phyloP scores from a whole-genome alignment of 2,113 vertebrate genomes.

The Genyomyrus donnyi region DNA sequence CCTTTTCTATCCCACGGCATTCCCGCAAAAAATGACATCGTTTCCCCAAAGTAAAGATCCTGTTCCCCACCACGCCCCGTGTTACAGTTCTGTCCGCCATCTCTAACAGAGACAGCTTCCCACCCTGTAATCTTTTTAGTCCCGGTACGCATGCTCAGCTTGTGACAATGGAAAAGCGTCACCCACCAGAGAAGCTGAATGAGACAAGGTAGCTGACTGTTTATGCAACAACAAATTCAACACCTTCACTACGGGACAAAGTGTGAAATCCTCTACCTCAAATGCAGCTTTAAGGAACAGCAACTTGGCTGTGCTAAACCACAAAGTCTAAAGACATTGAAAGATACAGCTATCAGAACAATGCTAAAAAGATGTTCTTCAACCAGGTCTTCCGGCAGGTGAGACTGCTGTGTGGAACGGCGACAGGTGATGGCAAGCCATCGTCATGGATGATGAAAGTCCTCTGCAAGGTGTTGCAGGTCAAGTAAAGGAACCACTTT shows the following conservation, averaged over 20 bases:
- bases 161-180: background rate
- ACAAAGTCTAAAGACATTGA: background rate
- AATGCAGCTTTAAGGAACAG: background rate
- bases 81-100: background rate
- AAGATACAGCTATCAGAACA: background rate
- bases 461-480: background rate
- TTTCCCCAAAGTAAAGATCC: background rate
- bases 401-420: background rate
- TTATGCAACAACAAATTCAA: background rate
- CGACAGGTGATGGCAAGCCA: background rate
- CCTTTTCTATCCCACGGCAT: background rate
- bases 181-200: background rate
- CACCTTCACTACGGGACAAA: background rate
- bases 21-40: background rate
- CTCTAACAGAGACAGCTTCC: background rate
- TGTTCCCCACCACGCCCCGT: background rate
- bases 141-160: background rate
- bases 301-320: background rate
- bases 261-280: background rate
- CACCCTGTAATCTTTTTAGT: background rate
- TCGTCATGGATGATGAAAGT: background rate
- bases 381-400: background rate
- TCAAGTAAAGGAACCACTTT: background rate
- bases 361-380: background rate
- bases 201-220: background rate